Conservation (phyloP, 2,113 vertebrate species). For the Lynx canadensis region DNA sequence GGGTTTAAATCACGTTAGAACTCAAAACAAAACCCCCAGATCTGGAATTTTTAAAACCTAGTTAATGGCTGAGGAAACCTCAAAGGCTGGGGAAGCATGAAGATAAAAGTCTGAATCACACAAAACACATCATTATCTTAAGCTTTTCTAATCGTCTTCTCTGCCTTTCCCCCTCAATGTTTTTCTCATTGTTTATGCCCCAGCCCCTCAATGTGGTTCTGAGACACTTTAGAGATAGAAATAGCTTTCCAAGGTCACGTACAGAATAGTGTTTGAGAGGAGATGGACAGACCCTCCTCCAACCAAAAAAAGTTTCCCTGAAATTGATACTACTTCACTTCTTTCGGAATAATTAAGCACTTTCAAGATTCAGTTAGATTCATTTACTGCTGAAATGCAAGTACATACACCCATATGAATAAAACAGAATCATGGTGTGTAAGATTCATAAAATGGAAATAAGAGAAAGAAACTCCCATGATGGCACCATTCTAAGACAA, state of each 20-base stretch:
- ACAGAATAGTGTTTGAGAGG: neutral
- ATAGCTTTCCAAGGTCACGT: neutral
- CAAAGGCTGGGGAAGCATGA: slow-evolving; percentile 70
- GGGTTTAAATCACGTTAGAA: slow-evolving; percentile 71
- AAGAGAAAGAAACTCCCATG: neutral
- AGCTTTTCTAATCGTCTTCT: slow-evolving; percentile 67
- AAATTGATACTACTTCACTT: slow-evolving; percentile 27
- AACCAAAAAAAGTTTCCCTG: neutral
- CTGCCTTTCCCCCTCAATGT: slow-evolving; percentile 36
- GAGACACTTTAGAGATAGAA: slow-evolving; percentile 1
- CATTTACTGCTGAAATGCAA: neutral
- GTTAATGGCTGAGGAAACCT: slow-evolving; percentile 74
- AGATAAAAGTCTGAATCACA: slow-evolving; percentile 66
- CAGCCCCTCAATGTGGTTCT: neutral
- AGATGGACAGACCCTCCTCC: neutral
- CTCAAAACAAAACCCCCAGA: slow-evolving; percentile 68
- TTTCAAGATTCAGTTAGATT: slow-evolving; percentile 24
- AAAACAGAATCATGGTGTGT: neutral
- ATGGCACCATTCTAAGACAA: neutral
- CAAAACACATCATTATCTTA: slow-evolving; percentile 63
- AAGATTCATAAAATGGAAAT: slow-evolving; percentile 22
- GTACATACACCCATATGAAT: neutral
- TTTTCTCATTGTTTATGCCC: slow-evolving; percentile 41
- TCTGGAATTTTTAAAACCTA: slow-evolving; percentile 65
- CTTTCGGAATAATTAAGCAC: slow-evolving; percentile 19